Base-by-base conservation (phyloP, 2,888 invertebrate genomes). In the Volucella zonaria region DNA sequence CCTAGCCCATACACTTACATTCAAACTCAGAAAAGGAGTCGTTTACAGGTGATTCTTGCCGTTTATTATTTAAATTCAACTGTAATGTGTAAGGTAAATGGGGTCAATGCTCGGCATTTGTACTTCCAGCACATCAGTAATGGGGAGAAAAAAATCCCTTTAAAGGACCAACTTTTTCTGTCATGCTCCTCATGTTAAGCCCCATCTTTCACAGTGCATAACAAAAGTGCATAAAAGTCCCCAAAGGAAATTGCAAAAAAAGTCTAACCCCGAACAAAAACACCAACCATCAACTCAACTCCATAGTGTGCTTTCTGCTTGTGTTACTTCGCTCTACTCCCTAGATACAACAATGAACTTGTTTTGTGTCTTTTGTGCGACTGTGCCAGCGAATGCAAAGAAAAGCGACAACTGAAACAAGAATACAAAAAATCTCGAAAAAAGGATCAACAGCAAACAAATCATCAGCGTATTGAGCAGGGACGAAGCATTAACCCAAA, bases 381-480 rank as follows among this genome's bases (percentile, higher is more conserved):
- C n/a, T 61, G 43, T 77, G 49, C 42, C 51, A 61, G 67, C 15
- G 62, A 47, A 68, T 54, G 9, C 2, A 49, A 45, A 23, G 45
- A 42, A 52, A 67, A 10, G 3, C 12, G 38, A 47, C 52, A 14
- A 15, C 49, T 58, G 23, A 45, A 43, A 45, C 18, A 71, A 49
- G 14, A 52, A 23, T n/a, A 40, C 43, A 51, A 45, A 10, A 74
- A n/a, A 45, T 62, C 10, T 23, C 45, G 45, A 11, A 18, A 40
- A 74, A 58, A 75, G 18, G 3, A 23, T 23, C 18, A 73, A 51
- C n/a, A 70, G 59, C 61, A 75, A 80, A 75, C 80, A 80, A 83
- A 83, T 75, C 80, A 83, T 75, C 75, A 80, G 80, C 83, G 75
- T 83, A 83, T 83, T 83, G 83, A 83, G 75, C 70, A 52, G 70